Evolutionary conservation across 1,140 invertebrate species (phyloP).

Genomic region (Bombyx mandarina): DNA sequence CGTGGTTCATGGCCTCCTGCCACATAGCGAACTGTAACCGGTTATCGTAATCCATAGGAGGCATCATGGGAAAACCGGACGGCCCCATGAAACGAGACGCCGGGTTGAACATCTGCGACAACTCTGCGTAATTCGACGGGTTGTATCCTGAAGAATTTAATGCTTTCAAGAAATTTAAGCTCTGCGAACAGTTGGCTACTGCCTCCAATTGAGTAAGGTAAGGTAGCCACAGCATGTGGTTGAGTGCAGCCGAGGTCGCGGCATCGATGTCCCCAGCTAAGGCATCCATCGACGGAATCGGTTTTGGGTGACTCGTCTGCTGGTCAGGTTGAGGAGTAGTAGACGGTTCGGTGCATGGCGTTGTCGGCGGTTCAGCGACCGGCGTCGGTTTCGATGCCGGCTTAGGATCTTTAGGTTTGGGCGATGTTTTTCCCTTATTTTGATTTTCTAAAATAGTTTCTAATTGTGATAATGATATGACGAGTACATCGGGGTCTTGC

Average conservation of each 20-base stretch:
- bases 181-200: slow-evolving; percentile 63
- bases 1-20: slow-evolving; percentile 75
- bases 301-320: slow-evolving; percentile 41
- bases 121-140: slow-evolving; percentile 60
- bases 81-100: slow-evolving; percentile 53
- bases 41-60: slow-evolving; percentile 71
- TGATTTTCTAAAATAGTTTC: slow-evolving; percentile 78
- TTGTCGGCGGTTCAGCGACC: slow-evolving; percentile 47
- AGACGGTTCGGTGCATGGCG: slow-evolving; percentile 39
- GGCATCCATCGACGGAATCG: slow-evolving; percentile 54
- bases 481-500: slow-evolving; percentile 83
- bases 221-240: slow-evolving; percentile 80
- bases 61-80: slow-evolving; percentile 63
- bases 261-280: slow-evolving; percentile 76
- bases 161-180: slow-evolving; percentile 65
- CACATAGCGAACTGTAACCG: slow-evolving; percentile 77
- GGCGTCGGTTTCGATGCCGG: slow-evolving; percentile 25
- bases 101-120: slow-evolving; percentile 67
- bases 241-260: slow-evolving; percentile 76
- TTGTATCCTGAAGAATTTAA: slow-evolving; percentile 62
- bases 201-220: slow-evolving; percentile 76
- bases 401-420: slow-evolving; percentile 38
- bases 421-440: slow-evolving; percentile 53
- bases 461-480: slow-evolving; percentile 82
- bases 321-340: slow-evolving; percentile 35